Evolutionary conservation across 2,888 invertebrate species (phyloP), one percentile per base, ranked within the genome.

Genomic region (Arenicola marina): DNA sequence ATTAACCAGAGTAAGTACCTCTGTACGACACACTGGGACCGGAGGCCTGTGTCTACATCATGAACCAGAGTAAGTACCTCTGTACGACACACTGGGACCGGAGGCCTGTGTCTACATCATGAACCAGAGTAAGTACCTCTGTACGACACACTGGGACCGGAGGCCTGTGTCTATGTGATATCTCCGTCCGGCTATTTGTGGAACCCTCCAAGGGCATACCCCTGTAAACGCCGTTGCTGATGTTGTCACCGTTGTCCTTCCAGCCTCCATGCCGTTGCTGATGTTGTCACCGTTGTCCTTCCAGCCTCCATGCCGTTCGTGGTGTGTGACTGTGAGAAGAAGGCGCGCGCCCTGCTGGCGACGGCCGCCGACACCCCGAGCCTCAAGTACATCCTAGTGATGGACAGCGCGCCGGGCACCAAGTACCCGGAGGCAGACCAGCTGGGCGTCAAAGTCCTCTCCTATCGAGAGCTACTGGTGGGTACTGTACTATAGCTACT

Each of bases 251-350:
- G 24, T n/a, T n/a, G 7, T 31, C 11, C 43, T 58, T 71, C 29
- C 84, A 91, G 95, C 94, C 78, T 93, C 93, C 83, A 94, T 95
- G 87, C 86, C 88, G 71, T 87, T 92, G 67, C 93, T 95, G 56
- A 87, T 96, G 63, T 93, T n/a, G n/a, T n/a, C n/a, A 21, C 15
- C 26, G 24, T n/a, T n/a, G 7, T 31, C 11, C 43, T 58, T 71
- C 29, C 84, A 91, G 95, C 94, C 78, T 93, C 93, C 83, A 94
- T 95, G 87, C 86, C 88, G 71, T 87, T 92, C 67, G 93, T 95
- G 56, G 87, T 96, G 63, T 93, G 93, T 78, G 95, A 96, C 83
- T 93, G 92, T 75, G 93, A 93, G 81, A 89, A 89, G 74, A 95
- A 95, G 86, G 93, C 93, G 63, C 91, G 92, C 79, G 87, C 91